Conservation (phyloP, 1,140 invertebrate genomes). For the Amphibalanus amphitrite region DNA sequence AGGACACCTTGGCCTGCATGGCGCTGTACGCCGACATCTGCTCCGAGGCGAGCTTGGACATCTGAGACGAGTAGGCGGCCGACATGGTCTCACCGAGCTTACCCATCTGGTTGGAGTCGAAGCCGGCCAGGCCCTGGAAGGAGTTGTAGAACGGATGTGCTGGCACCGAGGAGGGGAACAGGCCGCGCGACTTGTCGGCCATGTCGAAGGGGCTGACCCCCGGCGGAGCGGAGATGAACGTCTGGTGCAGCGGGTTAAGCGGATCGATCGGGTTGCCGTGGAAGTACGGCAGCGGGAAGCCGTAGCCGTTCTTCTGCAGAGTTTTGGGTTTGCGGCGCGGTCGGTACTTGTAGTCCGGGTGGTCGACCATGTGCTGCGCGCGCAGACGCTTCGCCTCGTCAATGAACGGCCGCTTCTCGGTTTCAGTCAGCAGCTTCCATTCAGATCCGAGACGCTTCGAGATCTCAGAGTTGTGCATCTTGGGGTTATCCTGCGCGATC, state of each 20-base stretch:
- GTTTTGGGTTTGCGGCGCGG: slow-evolving; percentile 36
- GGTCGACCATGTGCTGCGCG: slow-evolving; percentile 46
- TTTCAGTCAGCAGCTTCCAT: slow-evolving; percentile 93
- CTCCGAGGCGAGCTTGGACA: background rate
- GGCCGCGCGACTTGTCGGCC: slow-evolving; percentile 19
- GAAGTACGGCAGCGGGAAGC: slow-evolving; percentile 22
- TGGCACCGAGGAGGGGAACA: background rate
- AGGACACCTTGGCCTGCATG: background rate
- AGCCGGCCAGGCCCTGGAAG: background rate
- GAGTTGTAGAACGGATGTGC: background rate
- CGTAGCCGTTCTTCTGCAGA: slow-evolving; percentile 21
- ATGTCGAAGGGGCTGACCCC: slow-evolving; percentile 20
- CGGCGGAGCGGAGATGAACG: slow-evolving; percentile 20
- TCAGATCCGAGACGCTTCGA: slow-evolving; percentile 88
- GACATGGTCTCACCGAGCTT: background rate
- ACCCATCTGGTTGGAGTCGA: background rate
- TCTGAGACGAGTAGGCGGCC: background rate
- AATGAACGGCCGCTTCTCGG: slow-evolving; percentile 95
- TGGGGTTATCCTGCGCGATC: slow-evolving; percentile 98
- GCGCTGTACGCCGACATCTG: background rate
- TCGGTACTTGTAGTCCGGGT: slow-evolving; percentile 48
- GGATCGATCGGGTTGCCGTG: slow-evolving; percentile 19
- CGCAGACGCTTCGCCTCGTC: slow-evolving; percentile 94
- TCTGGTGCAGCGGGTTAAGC: slow-evolving; percentile 21
- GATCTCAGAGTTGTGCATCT: slow-evolving; percentile 93